Percentiles rank a stretch among this genome's conserved stretches.
These are phyloP conservation scores for Synodontis membranacea DNA, from an alignment of 2,113 vertebrate genomes.

Conservation along the genomic window DNA sequence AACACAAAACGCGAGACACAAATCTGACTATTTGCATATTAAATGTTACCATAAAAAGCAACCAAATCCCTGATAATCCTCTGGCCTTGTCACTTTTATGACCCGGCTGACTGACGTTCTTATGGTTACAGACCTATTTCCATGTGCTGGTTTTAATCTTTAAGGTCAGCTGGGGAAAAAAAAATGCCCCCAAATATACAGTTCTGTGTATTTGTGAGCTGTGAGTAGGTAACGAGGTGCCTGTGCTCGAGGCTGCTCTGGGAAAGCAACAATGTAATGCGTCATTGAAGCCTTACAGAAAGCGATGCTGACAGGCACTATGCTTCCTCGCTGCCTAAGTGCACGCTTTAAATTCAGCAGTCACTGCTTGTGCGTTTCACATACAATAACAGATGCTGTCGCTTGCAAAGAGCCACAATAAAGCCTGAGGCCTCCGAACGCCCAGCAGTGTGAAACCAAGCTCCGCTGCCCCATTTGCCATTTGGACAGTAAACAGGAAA, in stretches of 20 bases:
- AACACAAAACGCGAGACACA: neutral
- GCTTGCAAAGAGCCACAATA: neutral
- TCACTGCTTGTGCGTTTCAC: neutral
- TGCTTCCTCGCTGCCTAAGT: constrained; percentile 15
- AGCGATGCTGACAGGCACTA: constrained; percentile 20
- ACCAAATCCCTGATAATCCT: constrained; percentile 68
- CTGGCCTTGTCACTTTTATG: constrained; percentile 54
- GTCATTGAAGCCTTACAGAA: constrained; percentile 23
- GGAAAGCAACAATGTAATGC: constrained; percentile 2
- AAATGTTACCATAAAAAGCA: constrained; percentile 57
- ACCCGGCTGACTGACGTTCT: constrained; percentile 51
- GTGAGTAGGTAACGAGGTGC: constrained; percentile 29
- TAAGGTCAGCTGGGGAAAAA: neutral
- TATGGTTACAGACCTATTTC: constrained; percentile 31
- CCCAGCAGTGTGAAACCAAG: neutral
- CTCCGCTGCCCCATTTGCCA: neutral
- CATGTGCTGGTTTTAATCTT: constrained; percentile 27
- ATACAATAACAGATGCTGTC: constrained; percentile 32
- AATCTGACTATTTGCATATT: constrained; percentile 5
- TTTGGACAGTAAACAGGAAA: constrained; percentile 10
- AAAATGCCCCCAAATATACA: neutral
- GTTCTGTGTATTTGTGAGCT: neutral
- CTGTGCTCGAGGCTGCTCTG: constrained; percentile 4
- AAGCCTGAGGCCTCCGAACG: neutral
- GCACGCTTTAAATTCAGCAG: constrained; percentile 24